These are phyloP conservation scores for Ichneumoninae sp. DNA, from an alignment of 2,888 invertebrate genomes.

Conservation along the genomic window DNA sequence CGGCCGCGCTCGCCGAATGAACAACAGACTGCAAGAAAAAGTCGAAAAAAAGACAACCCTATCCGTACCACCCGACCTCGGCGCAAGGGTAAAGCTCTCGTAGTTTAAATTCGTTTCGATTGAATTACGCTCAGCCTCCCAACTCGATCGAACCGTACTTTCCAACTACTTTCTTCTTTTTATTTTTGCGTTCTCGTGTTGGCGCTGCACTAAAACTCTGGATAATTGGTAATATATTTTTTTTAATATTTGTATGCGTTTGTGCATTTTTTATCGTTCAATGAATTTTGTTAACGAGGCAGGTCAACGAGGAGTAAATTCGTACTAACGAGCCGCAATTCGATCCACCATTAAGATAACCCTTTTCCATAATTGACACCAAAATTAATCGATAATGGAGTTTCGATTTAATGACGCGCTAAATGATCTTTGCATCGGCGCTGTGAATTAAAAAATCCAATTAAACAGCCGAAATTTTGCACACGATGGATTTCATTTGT, in stretches of 20 bases:
- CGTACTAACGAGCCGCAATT: neutral
- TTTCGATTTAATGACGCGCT: neutral
- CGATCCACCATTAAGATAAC: neutral
- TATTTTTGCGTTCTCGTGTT: neutral
- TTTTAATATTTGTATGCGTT: neutral
- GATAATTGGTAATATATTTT: neutral
- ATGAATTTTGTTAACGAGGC: neutral
- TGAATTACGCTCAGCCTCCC: constrained; percentile 34
- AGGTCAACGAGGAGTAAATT: neutral
- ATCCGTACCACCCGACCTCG: neutral
- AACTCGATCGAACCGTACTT: neutral
- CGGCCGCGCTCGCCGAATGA: constrained; percentile 29
- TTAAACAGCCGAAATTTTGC: neutral
- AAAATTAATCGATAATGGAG: neutral
- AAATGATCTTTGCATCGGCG: neutral
- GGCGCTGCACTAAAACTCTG: neutral
- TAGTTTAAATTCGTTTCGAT: constrained; percentile 48
- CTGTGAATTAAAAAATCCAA: neutral
- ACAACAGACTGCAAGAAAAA: constrained; percentile 22
- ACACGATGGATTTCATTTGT: too few relatives aligned
- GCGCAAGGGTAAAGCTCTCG: constrained; percentile 6
- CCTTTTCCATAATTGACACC: neutral
- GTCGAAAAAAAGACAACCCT: constrained; percentile 15
- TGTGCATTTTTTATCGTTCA: neutral
- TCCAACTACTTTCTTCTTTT: neutral